Conservation (phyloP, 2,113 vertebrate genomes). For the Malurus melanocephalus region DNA sequence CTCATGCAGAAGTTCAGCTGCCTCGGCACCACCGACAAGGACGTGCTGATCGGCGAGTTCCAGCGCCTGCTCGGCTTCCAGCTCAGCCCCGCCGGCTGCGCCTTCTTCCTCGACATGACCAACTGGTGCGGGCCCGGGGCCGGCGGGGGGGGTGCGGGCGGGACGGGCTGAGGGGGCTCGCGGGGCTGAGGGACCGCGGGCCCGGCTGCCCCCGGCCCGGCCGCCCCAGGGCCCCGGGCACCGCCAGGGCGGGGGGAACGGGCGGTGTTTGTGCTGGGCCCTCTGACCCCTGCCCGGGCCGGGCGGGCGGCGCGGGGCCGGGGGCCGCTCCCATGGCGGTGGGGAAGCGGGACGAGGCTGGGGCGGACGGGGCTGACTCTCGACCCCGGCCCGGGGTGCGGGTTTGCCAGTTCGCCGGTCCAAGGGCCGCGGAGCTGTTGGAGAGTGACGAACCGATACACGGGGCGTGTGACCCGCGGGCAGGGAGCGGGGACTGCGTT, state of each 20-base stretch:
- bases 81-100: too few species aligned
- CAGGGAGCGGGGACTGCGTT: not conserved
- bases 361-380: not conserved
- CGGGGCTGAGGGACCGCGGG: not conserved
- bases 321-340: not conserved
- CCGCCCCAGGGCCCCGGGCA: not conserved
- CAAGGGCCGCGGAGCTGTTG: not conserved
- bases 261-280: not conserved
- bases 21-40: too few species aligned
- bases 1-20: too few species aligned
- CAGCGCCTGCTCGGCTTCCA: too few species aligned
- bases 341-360: not conserved
- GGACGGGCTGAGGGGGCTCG: not conserved
- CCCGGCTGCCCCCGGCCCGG: not conserved
- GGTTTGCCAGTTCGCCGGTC: not conserved
- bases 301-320: not conserved
- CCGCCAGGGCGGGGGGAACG: not conserved
- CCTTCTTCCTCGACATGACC: too few species aligned
- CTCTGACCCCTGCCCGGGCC: not conserved
- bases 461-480: not conserved
- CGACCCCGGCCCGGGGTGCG: not conserved
- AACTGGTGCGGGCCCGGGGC: too few species aligned
- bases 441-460: not conserved
- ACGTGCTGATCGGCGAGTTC: too few species aligned
- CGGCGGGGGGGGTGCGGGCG: too few species aligned